These are phyloP conservation scores for Tetramorium simillimum DNA, from an alignment of 1,140 invertebrate species.

Conservation along the genomic window DNA sequence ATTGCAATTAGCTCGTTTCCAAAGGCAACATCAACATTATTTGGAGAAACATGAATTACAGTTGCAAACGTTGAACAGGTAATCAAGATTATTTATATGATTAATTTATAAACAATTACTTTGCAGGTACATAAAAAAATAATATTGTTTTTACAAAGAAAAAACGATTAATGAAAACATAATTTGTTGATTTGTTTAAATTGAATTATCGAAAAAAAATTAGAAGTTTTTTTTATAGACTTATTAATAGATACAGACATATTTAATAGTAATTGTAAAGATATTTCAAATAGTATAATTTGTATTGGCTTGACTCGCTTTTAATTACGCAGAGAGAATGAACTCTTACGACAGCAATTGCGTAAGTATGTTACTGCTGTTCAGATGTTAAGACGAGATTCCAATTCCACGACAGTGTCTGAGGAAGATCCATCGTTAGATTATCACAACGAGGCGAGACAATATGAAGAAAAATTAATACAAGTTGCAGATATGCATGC, in stretches of 20 bases:
- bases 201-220: background rate
- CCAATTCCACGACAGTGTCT: constrained; percentile 80
- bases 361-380: constrained; percentile 96
- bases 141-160: background rate
- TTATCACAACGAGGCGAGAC: constrained; percentile 91
- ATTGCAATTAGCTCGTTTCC: constrained; percentile 80
- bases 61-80: constrained; percentile 82
- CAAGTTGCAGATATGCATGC: constrained; percentile 99
- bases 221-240: background rate
- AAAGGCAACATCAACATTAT: constrained; percentile 84
- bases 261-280: background rate
- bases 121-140: background rate
- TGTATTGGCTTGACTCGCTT: background rate
- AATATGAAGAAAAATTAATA: constrained; percentile 96
- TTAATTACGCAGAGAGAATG: constrained; percentile 90
- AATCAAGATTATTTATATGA: constrained; percentile 20
- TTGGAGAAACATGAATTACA: constrained; percentile 83
- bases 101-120: background rate
- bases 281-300: constrained; percentile 23
- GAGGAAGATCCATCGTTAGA: constrained; percentile 83
- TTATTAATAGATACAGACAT: background rate
- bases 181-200: background rate
- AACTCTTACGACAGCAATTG: constrained; percentile 94
- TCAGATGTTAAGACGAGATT: constrained; percentile 91
- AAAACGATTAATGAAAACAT: background rate